Evolutionary conservation across 2,113 vertebrate species (phyloP), one percentile per base, ranked within the genome.

Genomic region (Anoura caudifer): DNA sequence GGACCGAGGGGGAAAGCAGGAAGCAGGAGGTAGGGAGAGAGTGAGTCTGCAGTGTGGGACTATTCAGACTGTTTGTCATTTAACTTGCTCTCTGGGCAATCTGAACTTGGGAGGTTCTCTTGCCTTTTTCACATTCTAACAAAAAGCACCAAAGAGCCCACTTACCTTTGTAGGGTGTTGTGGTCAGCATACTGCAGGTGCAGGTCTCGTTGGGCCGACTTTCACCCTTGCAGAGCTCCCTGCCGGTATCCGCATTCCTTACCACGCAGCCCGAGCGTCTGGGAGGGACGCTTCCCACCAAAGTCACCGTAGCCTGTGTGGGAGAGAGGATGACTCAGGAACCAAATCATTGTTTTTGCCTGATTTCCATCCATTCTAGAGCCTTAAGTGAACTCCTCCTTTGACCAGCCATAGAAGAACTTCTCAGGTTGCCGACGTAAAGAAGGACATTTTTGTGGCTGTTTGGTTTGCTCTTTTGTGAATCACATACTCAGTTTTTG

Each of bases 291-390:
- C 79, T 93, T 47, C 97, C 97, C 50, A 72, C 63, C 59, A 96
- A 20, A 0, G 95, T 95, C 93, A 98, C 97, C 1, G 36, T 50
- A 6, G 91, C 96, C 97, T 98, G 88, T 31, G 31, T 8, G 26
- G 45, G 77, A 33, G 80, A 77, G 61, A 86, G 50, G 41, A 72
- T 14, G 83, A 69, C 11, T 19, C 31, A 33, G 77, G 76, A 59
- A 63, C 36, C 33, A 43, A 22, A 4, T 20, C 22, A 65, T 16
- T 36, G 20, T 43, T 33, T 92, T 19, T 50, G 7, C 16, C 41
- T 52, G 38, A 45, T 20, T 7, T 26, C n/a, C 13, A 63, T 43
- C 36, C 63, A 41, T 52, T 59, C 33, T 4, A 10, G 43, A 81
- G 67, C 52, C 33, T 72, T 41, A 70, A 0, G 4, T 3, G 28